Evolutionary conservation across 2,797 vertebrate genomes (phyloP).

Genomic region (Sylvia borin): DNA sequence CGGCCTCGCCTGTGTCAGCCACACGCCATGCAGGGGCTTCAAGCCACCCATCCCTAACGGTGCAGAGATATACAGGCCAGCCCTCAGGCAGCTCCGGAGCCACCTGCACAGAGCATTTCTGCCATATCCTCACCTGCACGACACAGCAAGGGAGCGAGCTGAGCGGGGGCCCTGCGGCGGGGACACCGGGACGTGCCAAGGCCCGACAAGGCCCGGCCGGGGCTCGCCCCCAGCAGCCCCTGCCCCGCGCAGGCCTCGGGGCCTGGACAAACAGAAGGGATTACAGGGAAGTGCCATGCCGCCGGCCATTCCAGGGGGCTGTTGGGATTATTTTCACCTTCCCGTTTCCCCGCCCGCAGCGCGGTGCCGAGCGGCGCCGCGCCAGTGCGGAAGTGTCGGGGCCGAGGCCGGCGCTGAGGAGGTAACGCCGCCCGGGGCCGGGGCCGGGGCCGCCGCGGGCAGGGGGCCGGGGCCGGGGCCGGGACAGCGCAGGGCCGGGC

Average conservation of each 20-base stretch:
- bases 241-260: background rate
- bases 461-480: background rate
- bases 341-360: background rate
- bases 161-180: background rate
- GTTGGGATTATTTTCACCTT: background rate
- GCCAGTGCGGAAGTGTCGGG: constrained; percentile 27
- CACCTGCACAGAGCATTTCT: rapidly evolving
- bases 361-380: background rate
- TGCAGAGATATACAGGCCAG: rapidly evolving
- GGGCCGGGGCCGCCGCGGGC: background rate
- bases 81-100: background rate
- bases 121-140: rapidly evolving
- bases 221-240: background rate
- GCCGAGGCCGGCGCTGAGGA: background rate
- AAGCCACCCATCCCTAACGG: rapidly evolving
- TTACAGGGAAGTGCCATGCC: background rate
- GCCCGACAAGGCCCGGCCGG: background rate
- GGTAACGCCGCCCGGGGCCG: background rate
- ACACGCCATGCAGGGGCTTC: background rate
- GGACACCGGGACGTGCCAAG: rapidly evolving
- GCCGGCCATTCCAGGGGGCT: background rate
- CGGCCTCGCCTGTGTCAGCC: background rate
- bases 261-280: too few relatives aligned
- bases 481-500: background rate
- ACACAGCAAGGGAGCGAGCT: rapidly evolving